phyloP scores from a whole-genome alignment of 2,888 invertebrate genomes.

The Apotomis betuletana region DNA sequence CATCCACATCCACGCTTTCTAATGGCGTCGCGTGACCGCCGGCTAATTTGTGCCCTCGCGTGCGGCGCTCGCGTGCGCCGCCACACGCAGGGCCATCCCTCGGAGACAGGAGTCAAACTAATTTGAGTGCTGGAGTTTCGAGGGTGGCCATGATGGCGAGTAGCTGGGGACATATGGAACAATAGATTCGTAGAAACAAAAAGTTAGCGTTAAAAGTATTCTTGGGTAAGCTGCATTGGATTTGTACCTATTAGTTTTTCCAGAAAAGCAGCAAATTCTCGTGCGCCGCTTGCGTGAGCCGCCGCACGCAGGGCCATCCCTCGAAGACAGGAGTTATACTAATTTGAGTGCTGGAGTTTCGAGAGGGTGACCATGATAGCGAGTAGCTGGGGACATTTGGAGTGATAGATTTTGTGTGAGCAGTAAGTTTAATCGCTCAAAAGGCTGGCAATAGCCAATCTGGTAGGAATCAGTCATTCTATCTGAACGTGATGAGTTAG shows the following conservation, averaged over 20 bases:
- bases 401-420: no score
- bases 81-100: constrained; percentile 24
- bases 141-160: neutral
- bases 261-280: no score
- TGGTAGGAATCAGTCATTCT: no score
- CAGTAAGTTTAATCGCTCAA: no score
- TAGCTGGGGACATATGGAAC: neutral
- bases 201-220: no score
- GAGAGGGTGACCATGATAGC: neutral
- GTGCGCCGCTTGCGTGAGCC: constrained; percentile 6
- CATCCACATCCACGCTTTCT: constrained; percentile 61
- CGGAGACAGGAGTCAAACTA: constrained; percentile 12
- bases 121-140: constrained; percentile 16
- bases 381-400: neutral
- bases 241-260: no score
- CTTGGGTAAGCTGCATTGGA: no score
- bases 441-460: no score
- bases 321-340: constrained; percentile 11
- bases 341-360: constrained; percentile 15
- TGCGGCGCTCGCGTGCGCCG: constrained; percentile 43
- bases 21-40: constrained; percentile 61
- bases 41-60: constrained; percentile 61
- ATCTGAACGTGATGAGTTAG: no score
- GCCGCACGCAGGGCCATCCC: constrained; percentile 21
- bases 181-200: no score